phyloP scores from a whole-genome alignment of 2,888 invertebrate species.

The Polyommatus icarus region DNA sequence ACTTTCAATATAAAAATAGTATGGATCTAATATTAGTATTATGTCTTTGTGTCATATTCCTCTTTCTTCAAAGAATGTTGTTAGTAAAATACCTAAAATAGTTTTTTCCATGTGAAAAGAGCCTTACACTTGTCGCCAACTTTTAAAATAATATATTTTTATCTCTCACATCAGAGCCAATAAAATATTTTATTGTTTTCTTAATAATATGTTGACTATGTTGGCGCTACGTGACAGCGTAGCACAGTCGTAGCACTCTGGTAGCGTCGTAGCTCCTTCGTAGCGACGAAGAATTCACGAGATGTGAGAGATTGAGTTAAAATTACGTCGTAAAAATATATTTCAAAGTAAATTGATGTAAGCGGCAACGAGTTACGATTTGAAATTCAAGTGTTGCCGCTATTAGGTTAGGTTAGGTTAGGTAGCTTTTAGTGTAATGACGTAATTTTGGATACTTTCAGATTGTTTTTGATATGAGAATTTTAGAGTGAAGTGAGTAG shows the following conservation, averaged over 20 bases:
- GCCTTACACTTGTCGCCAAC: neutral
- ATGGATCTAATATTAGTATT: too few relatives aligned
- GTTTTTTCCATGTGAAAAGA: neutral
- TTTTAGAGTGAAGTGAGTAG: neutral
- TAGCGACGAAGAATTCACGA: neutral
- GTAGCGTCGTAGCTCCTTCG: slow-evolving; percentile 9
- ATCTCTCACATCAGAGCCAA: neutral
- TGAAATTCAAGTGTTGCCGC: neutral
- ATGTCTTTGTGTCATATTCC: too few relatives aligned
- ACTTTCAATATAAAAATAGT: too few relatives aligned
- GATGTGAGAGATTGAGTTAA: slow-evolving; percentile 10
- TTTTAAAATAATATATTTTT: neutral
- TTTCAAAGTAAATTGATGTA: slow-evolving; percentile 12
- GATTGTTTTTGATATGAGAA: neutral
- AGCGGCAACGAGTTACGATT: neutral
- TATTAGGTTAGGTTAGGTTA: neutral
- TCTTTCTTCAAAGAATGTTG: neutral
- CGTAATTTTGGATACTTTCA: neutral
- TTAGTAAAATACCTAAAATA: neutral
- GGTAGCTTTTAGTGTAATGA: neutral
- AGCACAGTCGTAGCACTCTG: neutral
- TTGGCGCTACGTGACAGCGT: slow-evolving; percentile 6
- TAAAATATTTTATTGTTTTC: slow-evolving; percentile 28
- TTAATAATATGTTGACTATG: slow-evolving; percentile 2
- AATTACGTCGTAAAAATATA: slow-evolving; percentile 17